Evolutionary conservation across 53 echinoderm and acorn worm species (phyloP), one percentile per base, ranked within the genome.

Genomic region (Stichopus horrens): DNA sequence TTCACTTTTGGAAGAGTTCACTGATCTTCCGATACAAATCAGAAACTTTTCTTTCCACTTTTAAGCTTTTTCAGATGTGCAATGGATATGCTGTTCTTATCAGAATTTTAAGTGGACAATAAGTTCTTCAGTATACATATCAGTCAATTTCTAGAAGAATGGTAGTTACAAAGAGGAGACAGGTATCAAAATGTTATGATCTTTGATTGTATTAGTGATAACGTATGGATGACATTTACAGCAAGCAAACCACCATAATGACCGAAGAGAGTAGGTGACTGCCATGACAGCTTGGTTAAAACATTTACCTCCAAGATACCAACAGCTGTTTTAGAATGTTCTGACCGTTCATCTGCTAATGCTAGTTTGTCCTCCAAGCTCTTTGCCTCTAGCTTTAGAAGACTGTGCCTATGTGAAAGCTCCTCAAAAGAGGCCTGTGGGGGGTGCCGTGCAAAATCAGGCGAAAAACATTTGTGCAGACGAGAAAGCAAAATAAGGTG

Each of bases 301-400:
- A 88, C 37, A 37, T 37, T 91, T 63, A 89, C 89, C 83, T 81
- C 66, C 66, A 83, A 56, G 57, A 90, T 59, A 77, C 83, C 76
- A 76, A 83, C 83, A 88, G 90, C 76, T 59, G 58, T 63, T 65
- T 58, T 20, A 58, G 83, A 83, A 63, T 83, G 83, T 8, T 93
- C 91, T 22, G 86, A 90, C 55, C 79, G 90, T 60, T 93, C 92
- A 73, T 73, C 89, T 21, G 88, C 76, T 37, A 90, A 63, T 66
- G 86, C 86, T 73, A 93, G 91, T 89, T 93, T 93, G 83, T 91
- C 91, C 53, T 96, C 92, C 89, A 91, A 74, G 4, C 88, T 88
- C 53, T 76, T 73, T 53, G 94, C 92, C 9, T 86, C 74, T 74
- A 83, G 81, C 76, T 92, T 89, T 51, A 96, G 90, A 57, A 91